Conservation (phyloP, 2,113 vertebrate species). For the Numida meleagris region DNA sequence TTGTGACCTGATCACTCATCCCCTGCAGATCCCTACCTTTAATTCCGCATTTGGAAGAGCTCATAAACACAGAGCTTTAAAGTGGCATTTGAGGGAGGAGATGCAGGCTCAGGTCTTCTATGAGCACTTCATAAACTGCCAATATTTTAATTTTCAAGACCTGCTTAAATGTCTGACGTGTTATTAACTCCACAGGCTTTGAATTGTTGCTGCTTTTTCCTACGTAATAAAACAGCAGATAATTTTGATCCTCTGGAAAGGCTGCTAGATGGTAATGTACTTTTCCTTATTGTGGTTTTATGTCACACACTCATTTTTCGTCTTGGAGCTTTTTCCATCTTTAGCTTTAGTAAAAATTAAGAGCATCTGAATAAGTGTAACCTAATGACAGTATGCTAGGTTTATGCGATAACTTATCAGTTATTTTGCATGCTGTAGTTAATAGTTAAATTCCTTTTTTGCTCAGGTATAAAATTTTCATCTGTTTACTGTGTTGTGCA, state of each 20-base stretch:
- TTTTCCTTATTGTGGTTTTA: conserved; percentile 45
- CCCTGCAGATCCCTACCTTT: conserved; percentile 33
- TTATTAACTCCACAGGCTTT: conserved; percentile 56
- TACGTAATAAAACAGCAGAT: conserved; percentile 37
- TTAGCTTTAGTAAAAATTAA: conserved; percentile 48
- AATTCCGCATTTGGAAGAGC: not conserved
- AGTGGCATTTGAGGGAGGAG: conserved; percentile 13
- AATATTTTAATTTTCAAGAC: conserved; percentile 60
- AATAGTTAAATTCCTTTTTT: conserved; percentile 57
- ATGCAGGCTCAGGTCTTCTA: conserved; percentile 24
- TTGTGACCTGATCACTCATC: conserved; percentile 33
- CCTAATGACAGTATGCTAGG: conserved; percentile 21
- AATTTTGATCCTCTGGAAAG: conserved; percentile 49
- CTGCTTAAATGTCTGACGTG: conserved; percentile 15
- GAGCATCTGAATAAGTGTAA: conserved; percentile 34
- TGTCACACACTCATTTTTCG: conserved; percentile 17
- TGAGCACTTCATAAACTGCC: conserved; percentile 30
- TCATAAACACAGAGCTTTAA: not conserved
- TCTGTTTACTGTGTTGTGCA: conserved; percentile 54
- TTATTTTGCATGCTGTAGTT: conserved; percentile 61
- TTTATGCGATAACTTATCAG: conserved; percentile 33
- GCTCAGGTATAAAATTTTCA: conserved; percentile 49
- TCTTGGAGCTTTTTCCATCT: conserved; percentile 32
- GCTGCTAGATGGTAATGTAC: conserved; percentile 27
- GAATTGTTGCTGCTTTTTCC: conserved; percentile 55